Base-by-base conservation (phyloP, 2,113 vertebrate genomes). In the Electrona antarctica region DNA sequence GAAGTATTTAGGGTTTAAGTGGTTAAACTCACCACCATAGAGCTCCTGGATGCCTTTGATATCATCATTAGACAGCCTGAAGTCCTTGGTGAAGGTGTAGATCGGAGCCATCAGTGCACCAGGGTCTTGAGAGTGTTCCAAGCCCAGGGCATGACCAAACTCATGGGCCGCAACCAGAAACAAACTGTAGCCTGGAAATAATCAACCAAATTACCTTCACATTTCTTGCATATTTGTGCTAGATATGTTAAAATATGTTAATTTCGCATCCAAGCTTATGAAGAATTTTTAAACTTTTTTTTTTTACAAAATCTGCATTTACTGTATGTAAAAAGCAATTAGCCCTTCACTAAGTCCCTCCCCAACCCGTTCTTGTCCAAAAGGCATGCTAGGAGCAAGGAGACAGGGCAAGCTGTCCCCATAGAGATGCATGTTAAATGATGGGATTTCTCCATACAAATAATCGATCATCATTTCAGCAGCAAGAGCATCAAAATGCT, bases 161-260 rank as follows among this genome's bases (percentile, higher is more conserved):
- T 99, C 98, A 59, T 99, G 98, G 74, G 98, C 97, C 41, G 98
- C 98, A 83, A 99, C 98, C 71, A 98, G 85, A 92, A 99, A 99
- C 71, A 99, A 91, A 86, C 98, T 99, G 91, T 99, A 99, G 28
- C 98, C 98, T 99, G 82, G 5, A 62, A 64, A 64, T 33, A 68
- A 12, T 54, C 41, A 52, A 77, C 14, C 50, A 47, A 67, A 29
- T 46, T 6, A 71, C 9, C 33, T 41, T 41, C 33, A 41, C 47
- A 4, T 6, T 49, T 51, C 57, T 28, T 7, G 21, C 7, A 56
- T 33, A 28, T 52, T 33, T 1, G 52, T 48, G 8, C 11, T 6
- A 46, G n/a, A 46, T 7, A 21, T 12, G 29, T 11, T 15, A 1
- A 64, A 76, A 4, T 11, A 6, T 9, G 2, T 12, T 7, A 46